A percentile compares a stretch with the other conserved stretches of the same genome.
These are phyloP conservation scores for Papilio demoleus DNA, from an alignment of 2,888 invertebrate species.

Conservation along the genomic window DNA sequence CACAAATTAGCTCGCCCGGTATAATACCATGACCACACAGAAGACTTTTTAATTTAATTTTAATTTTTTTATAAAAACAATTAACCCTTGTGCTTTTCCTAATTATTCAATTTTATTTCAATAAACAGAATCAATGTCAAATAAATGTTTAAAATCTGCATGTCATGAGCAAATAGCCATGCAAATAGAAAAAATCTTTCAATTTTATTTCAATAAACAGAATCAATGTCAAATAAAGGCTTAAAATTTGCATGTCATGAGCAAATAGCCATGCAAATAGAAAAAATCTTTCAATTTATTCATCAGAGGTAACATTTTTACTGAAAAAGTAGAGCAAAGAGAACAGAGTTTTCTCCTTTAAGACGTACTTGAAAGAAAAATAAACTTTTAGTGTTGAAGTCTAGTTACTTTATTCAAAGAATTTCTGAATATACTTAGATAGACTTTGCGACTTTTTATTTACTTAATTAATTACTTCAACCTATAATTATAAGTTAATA, in stretches of 20 bases:
- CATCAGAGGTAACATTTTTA: slow-evolving; percentile 19
- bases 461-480: neutral
- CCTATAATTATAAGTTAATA: neutral
- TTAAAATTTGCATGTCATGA: neutral
- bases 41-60: too few relatives aligned
- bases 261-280: neutral
- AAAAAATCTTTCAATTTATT: slow-evolving; percentile 28
- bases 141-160: neutral
- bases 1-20: too few relatives aligned
- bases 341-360: slow-evolving; percentile 32
- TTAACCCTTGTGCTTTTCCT: too few relatives aligned
- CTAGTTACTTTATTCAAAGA: slow-evolving; percentile 30
- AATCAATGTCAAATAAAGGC: neutral
- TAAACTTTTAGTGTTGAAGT: slow-evolving; percentile 27
- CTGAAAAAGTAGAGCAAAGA: slow-evolving; percentile 28
- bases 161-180: neutral
- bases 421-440: slow-evolving; percentile 27
- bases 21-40: too few relatives aligned
- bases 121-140: neutral
- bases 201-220: neutral
- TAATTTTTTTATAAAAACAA: too few relatives aligned
- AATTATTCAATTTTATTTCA: neutral
- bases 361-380: slow-evolving; percentile 33
- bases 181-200: neutral
- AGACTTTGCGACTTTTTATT: neutral